Conservation (phyloP, 1,140 invertebrate genomes). For the Vanessa tameamea region DNA sequence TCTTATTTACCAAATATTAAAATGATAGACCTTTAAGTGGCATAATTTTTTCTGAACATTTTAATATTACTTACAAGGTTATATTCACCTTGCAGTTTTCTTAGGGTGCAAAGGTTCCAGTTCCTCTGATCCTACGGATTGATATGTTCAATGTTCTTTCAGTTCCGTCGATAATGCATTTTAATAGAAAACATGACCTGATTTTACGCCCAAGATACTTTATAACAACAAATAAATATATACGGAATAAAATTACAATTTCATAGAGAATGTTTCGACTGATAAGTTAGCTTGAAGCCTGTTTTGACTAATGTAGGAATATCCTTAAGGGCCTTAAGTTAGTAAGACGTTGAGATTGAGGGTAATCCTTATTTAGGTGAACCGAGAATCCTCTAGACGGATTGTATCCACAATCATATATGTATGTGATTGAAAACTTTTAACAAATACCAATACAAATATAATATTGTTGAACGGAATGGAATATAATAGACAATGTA, state of each 20-base stretch:
- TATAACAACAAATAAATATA: neutral
- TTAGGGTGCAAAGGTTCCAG: no score
- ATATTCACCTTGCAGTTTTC: no score
- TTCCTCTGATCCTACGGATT: no score
- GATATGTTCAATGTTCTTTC: neutral
- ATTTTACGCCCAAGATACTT: neutral
- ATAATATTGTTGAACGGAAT: neutral
- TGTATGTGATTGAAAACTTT: neutral
- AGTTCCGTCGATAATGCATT: neutral
- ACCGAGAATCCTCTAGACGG: conserved; percentile 3
- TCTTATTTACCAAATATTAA: no score
- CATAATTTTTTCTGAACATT: no score
- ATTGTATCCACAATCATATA: conserved; percentile 3
- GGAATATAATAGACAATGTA: no score
- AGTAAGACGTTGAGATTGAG: neutral
- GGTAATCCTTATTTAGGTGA: conserved; percentile 21
- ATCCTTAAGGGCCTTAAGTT: neutral
- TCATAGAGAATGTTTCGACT: neutral
- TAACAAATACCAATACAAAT: neutral
- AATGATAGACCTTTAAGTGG: no score
- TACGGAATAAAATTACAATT: no score
- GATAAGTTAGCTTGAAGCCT: neutral
- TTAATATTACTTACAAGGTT: no score
- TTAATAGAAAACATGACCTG: neutral
- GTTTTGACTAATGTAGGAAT: neutral